phyloP scores from a whole-genome alignment of 30 jellyfish, hydroid and myxozoan species.

The Clytia hemisphaerica region DNA sequence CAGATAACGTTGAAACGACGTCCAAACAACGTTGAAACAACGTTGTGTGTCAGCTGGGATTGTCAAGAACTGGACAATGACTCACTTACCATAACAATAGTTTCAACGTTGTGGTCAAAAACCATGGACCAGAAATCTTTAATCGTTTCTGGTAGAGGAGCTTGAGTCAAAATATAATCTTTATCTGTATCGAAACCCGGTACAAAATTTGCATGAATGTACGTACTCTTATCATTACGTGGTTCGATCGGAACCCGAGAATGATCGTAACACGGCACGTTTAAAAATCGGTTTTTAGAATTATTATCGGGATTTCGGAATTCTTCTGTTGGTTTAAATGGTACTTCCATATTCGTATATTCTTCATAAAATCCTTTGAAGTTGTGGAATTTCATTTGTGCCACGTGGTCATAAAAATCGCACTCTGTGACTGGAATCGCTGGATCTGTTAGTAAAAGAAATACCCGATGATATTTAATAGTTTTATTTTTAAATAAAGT shows the following conservation, averaged over 20 bases:
- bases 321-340: neutral
- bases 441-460: conserved; percentile 40
- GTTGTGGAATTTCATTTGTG: conserved; percentile 62
- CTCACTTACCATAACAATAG: conserved; percentile 76
- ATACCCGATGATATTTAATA: too few relatives aligned
- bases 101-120: conserved; percentile 50
- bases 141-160: conserved; percentile 58
- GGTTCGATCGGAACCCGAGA: conserved; percentile 40
- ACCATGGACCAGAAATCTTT: conserved; percentile 81
- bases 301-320: conserved; percentile 40
- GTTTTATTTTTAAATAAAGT: neutral
- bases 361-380: conserved; percentile 61
- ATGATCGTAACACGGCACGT: conserved; percentile 52
- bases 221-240: conserved; percentile 1
- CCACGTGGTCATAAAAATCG: conserved; percentile 62
- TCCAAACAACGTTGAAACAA: too few relatives aligned
- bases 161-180: conserved; percentile 65
- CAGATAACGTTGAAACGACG: too few relatives aligned
- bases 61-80: too few relatives aligned
- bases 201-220: conserved; percentile 67
- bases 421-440: conserved; percentile 60
- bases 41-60: too few relatives aligned
- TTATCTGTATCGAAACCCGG: conserved; percentile 41
- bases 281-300: conserved; percentile 53
- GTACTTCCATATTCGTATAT: conserved; percentile 24